These are phyloP conservation scores for Meandrusa payeni DNA, from an alignment of 2,888 invertebrate genomes.

Conservation along the genomic window DNA sequence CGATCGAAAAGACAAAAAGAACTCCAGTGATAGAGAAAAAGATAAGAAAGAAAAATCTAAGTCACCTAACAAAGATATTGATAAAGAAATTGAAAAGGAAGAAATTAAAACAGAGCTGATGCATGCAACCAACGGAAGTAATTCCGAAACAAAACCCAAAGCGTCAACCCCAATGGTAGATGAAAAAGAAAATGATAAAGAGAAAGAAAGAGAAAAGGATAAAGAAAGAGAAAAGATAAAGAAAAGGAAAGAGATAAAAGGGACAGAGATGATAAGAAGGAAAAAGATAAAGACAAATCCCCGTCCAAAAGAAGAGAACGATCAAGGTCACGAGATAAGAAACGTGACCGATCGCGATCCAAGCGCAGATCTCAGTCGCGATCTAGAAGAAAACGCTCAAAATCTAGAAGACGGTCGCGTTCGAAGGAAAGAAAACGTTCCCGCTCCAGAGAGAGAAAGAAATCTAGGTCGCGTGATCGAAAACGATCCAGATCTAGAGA, in stretches of 20 bases:
- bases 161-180: conserved; percentile 54
- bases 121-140: conserved; percentile 54
- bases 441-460: conserved; percentile 77
- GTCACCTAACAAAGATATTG: conserved; percentile 48
- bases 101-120: conserved; percentile 49
- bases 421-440: conserved; percentile 69
- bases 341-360: conserved; percentile 78
- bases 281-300: conserved; percentile 51
- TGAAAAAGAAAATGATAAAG: conserved; percentile 37
- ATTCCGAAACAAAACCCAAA: conserved; percentile 51
- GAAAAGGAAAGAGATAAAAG: conserved; percentile 30
- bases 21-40: conserved; percentile 36
- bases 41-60: conserved; percentile 57
- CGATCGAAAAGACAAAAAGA: conserved; percentile 53
- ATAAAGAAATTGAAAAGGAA: conserved; percentile 42
- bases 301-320: conserved; percentile 69
- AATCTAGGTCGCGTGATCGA: conserved; percentile 79
- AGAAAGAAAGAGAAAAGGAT: conserved; percentile 29
- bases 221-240: conserved; percentile 28
- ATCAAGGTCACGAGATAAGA: conserved; percentile 67
- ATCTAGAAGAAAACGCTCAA: conserved; percentile 68
- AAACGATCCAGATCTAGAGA: conserved; percentile 80
- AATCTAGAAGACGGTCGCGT: conserved; percentile 62
- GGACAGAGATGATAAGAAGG: conserved; percentile 32
- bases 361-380: conserved; percentile 82